Base-by-base conservation (phyloP, 2,113 vertebrate species). In the Ceuthmochares aereus region DNA sequence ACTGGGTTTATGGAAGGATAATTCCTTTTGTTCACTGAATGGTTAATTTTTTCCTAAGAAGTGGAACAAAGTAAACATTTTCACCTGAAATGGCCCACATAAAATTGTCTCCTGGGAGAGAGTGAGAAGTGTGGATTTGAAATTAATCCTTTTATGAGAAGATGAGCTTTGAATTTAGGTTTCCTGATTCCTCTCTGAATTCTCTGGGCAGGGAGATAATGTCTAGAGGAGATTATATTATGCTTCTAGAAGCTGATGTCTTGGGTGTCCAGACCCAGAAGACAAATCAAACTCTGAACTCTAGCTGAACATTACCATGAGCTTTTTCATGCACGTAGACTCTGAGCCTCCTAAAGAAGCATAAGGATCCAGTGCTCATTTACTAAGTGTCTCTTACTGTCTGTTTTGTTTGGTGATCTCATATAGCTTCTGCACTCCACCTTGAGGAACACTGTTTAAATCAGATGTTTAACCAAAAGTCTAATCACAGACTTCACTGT, bases 41-140 rank as follows among this genome's bases (percentile, higher is more conserved):
- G 21, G 14, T 8, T 14, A 51, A 6, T 27, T 16, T 32, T 68
- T 79, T 89, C 54, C 36, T 73, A 56, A 60, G 22, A 42, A 82
- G 30, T 10, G 6, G 26, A 92, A 49, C 4, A 55, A 85, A 86
- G 21, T 8, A 25, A 75, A 6, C 1, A 15, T 79, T 87, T 89
- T 60, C 23, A 22, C 19, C 12, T 60, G 26, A 72, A 95, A 72
- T 16, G 22, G 12, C n/a, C 94, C n/a, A 60, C 15, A 14, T 23
- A 17, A 0, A 2, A 2, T 40, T 80, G 10, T 73, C 20, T 10
- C 10, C 32, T 60, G 34, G 3, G 12, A 0, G 1, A 79, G 5
- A 79, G 5, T 4, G 19, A 76, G 62, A 72, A 4, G 4, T 64
- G 8, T 59, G 40, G 12, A 43, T 87, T 91, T 82, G 18, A 84